Evolutionary conservation across 1,140 invertebrate genomes (phyloP).

Genomic region (Trachelipus rathkii): DNA sequence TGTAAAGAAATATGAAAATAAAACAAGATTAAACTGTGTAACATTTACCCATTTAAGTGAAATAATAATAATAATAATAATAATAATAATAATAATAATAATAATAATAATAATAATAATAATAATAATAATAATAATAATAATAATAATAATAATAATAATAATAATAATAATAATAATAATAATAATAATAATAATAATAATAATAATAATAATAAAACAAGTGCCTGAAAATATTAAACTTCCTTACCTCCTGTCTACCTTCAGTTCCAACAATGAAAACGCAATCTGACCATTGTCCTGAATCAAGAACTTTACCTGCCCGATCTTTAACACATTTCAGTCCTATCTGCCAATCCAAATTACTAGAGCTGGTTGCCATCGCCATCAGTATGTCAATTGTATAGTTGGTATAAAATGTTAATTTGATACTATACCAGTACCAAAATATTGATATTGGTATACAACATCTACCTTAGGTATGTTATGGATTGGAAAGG

Average conservation of each 20-base stretch:
- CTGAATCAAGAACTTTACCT: constrained; percentile 60
- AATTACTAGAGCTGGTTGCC: background rate
- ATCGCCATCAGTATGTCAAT: constrained; percentile 18
- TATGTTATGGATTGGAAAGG: too few relatives aligned
- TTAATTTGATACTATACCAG: background rate
- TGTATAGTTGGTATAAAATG: background rate
- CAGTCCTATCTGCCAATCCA: constrained; percentile 34
- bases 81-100: too few relatives aligned
- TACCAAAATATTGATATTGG: background rate
- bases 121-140: too few relatives aligned
- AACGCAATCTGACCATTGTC: constrained; percentile 72
- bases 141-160: too few relatives aligned
- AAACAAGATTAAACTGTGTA: background rate
- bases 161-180: too few relatives aligned
- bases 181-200: too few relatives aligned
- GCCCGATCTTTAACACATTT: constrained; percentile 26
- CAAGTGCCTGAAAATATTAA: too few relatives aligned
- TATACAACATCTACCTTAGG: too few relatives aligned
- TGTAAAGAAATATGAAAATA: constrained; percentile 14
- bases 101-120: too few relatives aligned
- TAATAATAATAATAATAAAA: too few relatives aligned
- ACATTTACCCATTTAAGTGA: too few relatives aligned
- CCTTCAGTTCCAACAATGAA: constrained; percentile 76
- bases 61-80: too few relatives aligned
- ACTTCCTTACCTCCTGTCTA: constrained; percentile 55